Base-by-base conservation (phyloP, 1,140 invertebrate species). In the Zaprionus lachaisei region DNA sequence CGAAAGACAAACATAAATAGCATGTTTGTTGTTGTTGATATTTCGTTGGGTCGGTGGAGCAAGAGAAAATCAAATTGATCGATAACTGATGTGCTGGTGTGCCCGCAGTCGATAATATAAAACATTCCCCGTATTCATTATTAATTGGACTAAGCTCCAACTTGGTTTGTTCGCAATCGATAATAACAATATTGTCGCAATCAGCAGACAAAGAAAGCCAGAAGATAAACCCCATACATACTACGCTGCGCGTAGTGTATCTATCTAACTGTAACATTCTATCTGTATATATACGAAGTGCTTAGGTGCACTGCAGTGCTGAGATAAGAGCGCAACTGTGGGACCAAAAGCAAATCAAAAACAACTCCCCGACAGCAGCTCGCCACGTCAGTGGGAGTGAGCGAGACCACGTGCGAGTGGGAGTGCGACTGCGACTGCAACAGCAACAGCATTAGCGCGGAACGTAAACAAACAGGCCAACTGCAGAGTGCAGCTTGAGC, bases 341-440 rank as follows among this genome's bases (percentile, higher is more conserved):
- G 24, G 17, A 51, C 49, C 15, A n/a, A 58, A 2, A 49, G 9
- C n/a, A 44, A 67, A 44, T 22, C 54, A 9, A 31, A 38, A n/a
- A 31, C 70, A 38, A 37, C 24, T 26, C 17, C 20, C 24, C 57
- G 47, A 51, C 47, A 20, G 55, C 38, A 68, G 83, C 71, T 82
- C 84, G 84, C 83, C 83, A 87, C 83, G 83, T 86, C 83, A 80
- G 84, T 86, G 80, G 77, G 80, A 77, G 83, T 74, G 83, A 87
- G 79, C 70, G 75, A 71, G 74, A 79, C 37, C 20, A 11, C 20
- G 41, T 15, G 56, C 54, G 37, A 38, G 41, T 41, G 37, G 38
- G n/a, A 51, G 28, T 31, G n/a, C 49, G 12, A 54, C 31, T 11
- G 31, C 9, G 74, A 79, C 47, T 44, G 28, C 41, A 34, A 28